phyloP scores from a whole-genome alignment of 2,797 vertebrate species.

The Phoxinus dragarum region DNA sequence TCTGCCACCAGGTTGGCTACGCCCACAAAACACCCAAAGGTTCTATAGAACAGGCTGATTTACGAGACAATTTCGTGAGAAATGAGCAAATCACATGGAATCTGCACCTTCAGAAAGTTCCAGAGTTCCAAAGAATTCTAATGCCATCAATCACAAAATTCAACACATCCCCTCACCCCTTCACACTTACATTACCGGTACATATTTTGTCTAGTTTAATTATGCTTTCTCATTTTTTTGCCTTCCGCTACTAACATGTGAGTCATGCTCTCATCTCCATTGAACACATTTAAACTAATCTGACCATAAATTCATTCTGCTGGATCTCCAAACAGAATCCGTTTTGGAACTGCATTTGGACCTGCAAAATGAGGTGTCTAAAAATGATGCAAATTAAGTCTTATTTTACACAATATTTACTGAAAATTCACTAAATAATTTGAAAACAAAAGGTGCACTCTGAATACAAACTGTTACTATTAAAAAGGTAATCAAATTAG shows the following conservation, averaged over 20 bases:
- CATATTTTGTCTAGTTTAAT: not conserved
- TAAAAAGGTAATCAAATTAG: not conserved
- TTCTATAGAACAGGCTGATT: not conserved
- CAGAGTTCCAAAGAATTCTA: not conserved
- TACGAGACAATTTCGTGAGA: not conserved
- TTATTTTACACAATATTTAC: not conserved
- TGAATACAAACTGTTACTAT: not conserved
- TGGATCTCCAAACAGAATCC: too few species aligned
- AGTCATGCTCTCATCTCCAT: not conserved
- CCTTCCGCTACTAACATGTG: not conserved
- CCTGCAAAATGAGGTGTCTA: not conserved
- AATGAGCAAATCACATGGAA: not conserved
- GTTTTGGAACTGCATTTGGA: not conserved
- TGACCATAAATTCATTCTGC: not conserved
- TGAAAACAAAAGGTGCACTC: not conserved
- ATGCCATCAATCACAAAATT: not conserved
- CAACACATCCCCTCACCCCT: not conserved
- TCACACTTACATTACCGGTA: not conserved
- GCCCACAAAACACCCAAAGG: too few species aligned
- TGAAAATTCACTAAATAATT: not conserved
- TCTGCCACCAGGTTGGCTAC: too few species aligned
- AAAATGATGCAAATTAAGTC: not conserved
- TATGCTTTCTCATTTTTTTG: not conserved
- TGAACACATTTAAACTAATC: not conserved
- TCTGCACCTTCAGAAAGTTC: not conserved